Percentiles rank a stretch among this genome's conserved stretches.
Evolutionary conservation across 2,113 vertebrate genomes (phyloP).

Genomic region (Melospiza georgiana): DNA sequence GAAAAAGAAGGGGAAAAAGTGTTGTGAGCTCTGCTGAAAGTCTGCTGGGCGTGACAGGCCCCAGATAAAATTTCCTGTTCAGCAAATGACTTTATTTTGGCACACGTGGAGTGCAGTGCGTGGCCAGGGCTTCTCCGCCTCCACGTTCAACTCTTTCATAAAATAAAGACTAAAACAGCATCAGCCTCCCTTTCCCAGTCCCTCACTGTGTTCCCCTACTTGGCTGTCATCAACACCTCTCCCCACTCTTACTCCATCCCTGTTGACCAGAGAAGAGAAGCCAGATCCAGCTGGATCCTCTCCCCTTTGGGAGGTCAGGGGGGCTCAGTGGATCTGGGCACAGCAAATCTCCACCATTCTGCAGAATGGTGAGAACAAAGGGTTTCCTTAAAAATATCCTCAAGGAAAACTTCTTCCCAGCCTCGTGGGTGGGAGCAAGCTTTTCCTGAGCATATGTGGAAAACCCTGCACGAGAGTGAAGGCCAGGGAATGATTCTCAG

Average conservation of each 20-base stretch:
- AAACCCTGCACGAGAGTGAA: background rate
- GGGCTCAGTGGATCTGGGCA: background rate
- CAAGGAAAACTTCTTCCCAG: slow-evolving; percentile 6
- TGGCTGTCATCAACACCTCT: background rate
- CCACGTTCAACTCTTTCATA: background rate
- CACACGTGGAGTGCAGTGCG: background rate
- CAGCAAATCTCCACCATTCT: background rate
- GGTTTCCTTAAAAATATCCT: background rate
- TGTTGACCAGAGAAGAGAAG: slow-evolving; percentile 1
- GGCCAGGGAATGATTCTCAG: background rate
- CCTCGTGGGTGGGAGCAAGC: background rate
- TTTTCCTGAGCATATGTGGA: slow-evolving; percentile 12
- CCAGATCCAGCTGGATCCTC: slow-evolving; percentile 36
- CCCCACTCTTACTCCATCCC: background rate
- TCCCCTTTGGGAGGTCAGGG: background rate
- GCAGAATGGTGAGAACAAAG: background rate
- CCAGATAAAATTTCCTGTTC: background rate
- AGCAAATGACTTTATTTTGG: slow-evolving; percentile 42
- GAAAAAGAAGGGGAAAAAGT: rapidly evolving
- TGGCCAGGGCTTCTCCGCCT: background rate
- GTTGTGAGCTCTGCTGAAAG: background rate
- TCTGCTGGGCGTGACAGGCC: background rate
- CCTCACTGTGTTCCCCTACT: background rate
- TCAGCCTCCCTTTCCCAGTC: background rate
- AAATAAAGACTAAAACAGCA: background rate